These are phyloP conservation scores for Peromyscus attwateri DNA, from an alignment of 2,797 vertebrate species.

Conservation along the genomic window DNA sequence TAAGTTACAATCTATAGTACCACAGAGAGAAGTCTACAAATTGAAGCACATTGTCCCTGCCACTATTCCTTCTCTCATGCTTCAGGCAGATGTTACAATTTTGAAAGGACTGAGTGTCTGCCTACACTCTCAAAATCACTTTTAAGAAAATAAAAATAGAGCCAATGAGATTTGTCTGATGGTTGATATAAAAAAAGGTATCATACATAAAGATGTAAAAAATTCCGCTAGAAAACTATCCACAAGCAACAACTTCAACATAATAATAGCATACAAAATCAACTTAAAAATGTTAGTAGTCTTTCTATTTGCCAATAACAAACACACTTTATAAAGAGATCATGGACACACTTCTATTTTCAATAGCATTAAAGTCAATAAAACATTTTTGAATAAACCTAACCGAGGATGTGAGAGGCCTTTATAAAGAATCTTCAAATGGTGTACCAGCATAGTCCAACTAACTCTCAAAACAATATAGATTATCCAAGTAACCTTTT, in stretches of 20 bases:
- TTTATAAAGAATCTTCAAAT: neutral
- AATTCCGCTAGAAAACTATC: neutral
- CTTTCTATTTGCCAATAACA: neutral
- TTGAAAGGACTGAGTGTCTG: neutral
- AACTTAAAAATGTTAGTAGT: neutral
- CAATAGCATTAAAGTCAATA: neutral
- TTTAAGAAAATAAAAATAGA: neutral
- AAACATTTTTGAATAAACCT: neutral
- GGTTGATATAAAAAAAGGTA: neutral
- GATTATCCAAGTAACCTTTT: neutral
- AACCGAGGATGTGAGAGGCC: neutral
- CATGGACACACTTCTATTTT: neutral
- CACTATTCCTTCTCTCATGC: neutral
- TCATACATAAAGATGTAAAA: neutral
- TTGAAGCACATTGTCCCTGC: neutral
- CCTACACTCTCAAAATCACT: neutral
- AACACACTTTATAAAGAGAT: neutral
- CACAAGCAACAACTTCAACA: neutral
- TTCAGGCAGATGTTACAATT: neutral
- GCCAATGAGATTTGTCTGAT: neutral
- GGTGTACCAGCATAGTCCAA: neutral
- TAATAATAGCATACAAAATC: neutral
- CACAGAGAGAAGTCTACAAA: neutral
- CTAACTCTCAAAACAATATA: neutral
- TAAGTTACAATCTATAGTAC: too few species aligned